Conservation (phyloP, 2,797 vertebrate species). For the Hafferia zeledoni region DNA sequence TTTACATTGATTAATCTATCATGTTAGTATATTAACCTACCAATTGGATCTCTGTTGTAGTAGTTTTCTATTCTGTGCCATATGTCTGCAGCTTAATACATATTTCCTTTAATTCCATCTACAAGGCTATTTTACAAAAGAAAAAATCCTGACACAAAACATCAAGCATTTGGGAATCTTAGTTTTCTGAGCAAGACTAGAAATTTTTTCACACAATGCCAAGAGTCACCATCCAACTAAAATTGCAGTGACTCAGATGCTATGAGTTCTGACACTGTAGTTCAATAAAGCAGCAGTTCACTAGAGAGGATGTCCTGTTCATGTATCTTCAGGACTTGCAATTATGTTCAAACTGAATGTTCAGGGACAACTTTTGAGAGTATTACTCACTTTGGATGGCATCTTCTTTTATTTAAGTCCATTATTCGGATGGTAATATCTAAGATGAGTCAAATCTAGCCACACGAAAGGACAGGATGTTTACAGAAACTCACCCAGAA, state of each 20-base stretch:
- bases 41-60: slow-evolving; percentile 27
- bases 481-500: not conserved
- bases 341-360: not conserved
- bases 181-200: not conserved
- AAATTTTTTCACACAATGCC: not conserved
- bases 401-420: not conserved
- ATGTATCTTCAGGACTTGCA: not conserved
- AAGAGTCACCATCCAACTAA: not conserved
- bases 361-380: not conserved
- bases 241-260: not conserved
- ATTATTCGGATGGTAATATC: not conserved
- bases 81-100: slow-evolving; percentile 63
- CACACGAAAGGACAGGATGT: not conserved
- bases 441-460: not conserved
- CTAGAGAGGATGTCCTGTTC: not conserved
- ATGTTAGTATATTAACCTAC: slow-evolving; percentile 71
- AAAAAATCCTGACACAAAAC: not conserved
- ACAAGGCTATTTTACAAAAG: slow-evolving; percentile 14
- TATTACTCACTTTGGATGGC: not conserved
- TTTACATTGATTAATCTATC: slow-evolving; percentile 76
- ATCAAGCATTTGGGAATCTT: not conserved
- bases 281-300: not conserved
- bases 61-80: slow-evolving; percentile 55
- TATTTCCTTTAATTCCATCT: slow-evolving; percentile 52
- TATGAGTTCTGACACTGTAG: not conserved